These are phyloP conservation scores for Phortica magna DNA, from an alignment of 2,888 invertebrate species.

Conservation along the genomic window DNA sequence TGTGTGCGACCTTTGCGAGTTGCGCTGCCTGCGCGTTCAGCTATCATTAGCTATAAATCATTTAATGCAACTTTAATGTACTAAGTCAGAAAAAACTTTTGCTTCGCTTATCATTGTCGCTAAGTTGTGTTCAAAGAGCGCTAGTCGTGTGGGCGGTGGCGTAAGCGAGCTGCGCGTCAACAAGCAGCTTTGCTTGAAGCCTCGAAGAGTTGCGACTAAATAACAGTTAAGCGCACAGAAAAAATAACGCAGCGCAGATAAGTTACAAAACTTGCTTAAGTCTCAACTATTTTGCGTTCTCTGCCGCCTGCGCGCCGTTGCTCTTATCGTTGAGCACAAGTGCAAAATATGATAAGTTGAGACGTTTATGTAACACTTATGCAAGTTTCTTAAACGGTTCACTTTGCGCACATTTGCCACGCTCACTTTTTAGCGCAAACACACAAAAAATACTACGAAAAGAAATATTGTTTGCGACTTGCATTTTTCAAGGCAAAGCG, in stretches of 20 bases:
- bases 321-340: slow-evolving; percentile 16
- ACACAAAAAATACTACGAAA: neutral
- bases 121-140: slow-evolving; percentile 15
- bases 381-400: slow-evolving; percentile 19
- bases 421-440: neutral
- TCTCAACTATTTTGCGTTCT: neutral
- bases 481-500: neutral
- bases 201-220: neutral
- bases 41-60: slow-evolving; percentile 19
- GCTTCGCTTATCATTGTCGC: slow-evolving; percentile 15
- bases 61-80: slow-evolving; percentile 52
- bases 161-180: no score
- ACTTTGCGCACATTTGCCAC: slow-evolving; percentile 3
- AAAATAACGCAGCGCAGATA: neutral
- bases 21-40: neutral
- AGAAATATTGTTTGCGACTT: slow-evolving; percentile 23
- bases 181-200: no score
- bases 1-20: no score
- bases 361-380: slow-evolving; percentile 32
- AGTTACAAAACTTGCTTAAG: no score
- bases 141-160: neutral
- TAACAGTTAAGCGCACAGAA: neutral
- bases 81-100: slow-evolving; percentile 31
- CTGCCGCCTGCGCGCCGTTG: neutral
- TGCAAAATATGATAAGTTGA: slow-evolving; percentile 39